Evolutionary conservation across 2,797 vertebrate species (phyloP), one percentile per base, ranked within the genome.

Genomic region (Syncerus caffer): DNA sequence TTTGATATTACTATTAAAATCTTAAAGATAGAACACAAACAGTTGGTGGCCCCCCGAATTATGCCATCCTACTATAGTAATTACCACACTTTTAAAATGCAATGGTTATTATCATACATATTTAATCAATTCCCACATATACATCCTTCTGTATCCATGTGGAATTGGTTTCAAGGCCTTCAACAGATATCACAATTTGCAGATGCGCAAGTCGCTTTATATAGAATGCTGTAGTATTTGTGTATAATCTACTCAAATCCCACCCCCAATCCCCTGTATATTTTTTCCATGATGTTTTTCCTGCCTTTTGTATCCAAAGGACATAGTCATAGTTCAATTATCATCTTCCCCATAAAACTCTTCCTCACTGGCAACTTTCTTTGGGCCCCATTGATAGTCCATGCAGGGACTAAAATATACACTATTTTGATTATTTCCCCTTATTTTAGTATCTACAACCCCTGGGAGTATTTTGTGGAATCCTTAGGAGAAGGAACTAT

Each of bases 1-100:
- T 97, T 98, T 96, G 93, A 98, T 98, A 98, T 94, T 98, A 94
- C 80, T 97, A 90, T 89, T 97, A 98, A 98, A 98, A 98, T 98
- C 92, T 57, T 96, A 86, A 80, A 90, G 71, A 58, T 53, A 23
- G 12, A 98, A 98, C 57, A 98, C 96, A 97, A 27, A 95, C 90
- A 14, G 7, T 82, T 97, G 50, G 16, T 98, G 67, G 76, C 62
- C 87, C 98, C 80, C 64, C 82, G 97, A 84, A 1, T 16, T 96
- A 71, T 90, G n/a, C 6, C 51, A 95, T 93, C 10, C 9, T 92
- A 29, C 42, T 86, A 96, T 98, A 85, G 78, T 97, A 98, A 98
- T 97, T 51, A 80, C 3, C 71, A 47, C 12, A 71, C 86, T 85
- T 90, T 74, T 80, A 60, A 90, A 95, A 10, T 91, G 3, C 80